phyloP scores from a whole-genome alignment of 2,888 invertebrate genomes.

The Lasioglossum pauxillum region DNA sequence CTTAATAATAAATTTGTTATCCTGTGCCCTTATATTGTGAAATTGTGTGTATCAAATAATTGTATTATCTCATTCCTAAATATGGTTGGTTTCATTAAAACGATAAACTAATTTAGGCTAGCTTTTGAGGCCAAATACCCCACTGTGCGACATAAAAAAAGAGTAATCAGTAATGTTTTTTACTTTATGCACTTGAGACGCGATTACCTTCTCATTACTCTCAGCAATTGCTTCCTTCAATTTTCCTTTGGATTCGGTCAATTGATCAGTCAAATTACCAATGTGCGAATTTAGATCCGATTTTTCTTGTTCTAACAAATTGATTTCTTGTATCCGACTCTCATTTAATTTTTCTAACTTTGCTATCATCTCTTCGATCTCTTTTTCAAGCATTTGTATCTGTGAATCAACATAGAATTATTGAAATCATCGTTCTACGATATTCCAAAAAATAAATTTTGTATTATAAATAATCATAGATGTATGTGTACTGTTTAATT shows the following conservation, averaged over 20 bases:
- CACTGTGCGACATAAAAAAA: not conserved
- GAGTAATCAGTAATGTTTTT: conserved; percentile 57
- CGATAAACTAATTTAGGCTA: not conserved
- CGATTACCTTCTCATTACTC: conserved; percentile 78
- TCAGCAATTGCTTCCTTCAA: conserved; percentile 78
- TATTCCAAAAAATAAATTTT: not conserved
- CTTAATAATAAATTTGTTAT: not conserved
- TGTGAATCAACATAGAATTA: conserved; percentile 24
- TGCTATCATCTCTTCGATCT: conserved; percentile 52
- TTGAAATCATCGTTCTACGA: conserved; percentile 6
- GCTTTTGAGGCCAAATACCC: not conserved
- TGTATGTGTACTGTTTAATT: not conserved
- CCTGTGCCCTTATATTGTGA: not conserved
- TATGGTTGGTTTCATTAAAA: not conserved
- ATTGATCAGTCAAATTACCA: conserved; percentile 48
- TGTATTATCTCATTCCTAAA: not conserved
- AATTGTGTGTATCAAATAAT: not conserved
- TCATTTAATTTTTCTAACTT: conserved; percentile 54
- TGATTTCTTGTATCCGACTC: conserved; percentile 53
- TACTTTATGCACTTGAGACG: conserved; percentile 54
- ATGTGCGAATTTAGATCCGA: conserved; percentile 50
- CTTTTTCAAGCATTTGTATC: conserved; percentile 46
- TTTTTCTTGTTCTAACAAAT: conserved; percentile 66
- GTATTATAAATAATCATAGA: not conserved
- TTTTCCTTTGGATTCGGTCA: conserved; percentile 77